These are phyloP conservation scores for Holothuria glaberrima DNA, from an alignment of 35 echinoderm and acorn worm species.

Conservation along the genomic window DNA sequence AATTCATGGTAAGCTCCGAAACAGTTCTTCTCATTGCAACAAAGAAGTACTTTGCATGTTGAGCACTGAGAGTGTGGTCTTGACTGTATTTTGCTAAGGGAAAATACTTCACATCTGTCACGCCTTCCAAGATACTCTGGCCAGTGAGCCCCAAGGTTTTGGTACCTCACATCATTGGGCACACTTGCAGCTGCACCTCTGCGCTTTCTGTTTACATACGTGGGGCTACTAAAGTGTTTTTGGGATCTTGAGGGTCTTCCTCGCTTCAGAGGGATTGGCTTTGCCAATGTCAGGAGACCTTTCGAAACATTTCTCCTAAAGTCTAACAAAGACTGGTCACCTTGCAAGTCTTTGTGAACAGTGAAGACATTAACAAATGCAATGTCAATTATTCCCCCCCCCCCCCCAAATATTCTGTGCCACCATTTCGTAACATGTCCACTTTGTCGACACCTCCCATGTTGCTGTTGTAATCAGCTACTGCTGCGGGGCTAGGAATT, in stretches of 20 bases:
- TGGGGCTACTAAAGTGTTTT: neutral
- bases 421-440: conserved; percentile 51
- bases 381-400: neutral
- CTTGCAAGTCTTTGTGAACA: conserved; percentile 1
- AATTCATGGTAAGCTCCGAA: conserved; percentile 8
- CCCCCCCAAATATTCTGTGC: conserved; percentile 50
- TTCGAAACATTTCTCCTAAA: conserved; percentile 17
- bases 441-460: conserved; percentile 54
- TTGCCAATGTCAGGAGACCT: neutral
- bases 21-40: conserved; percentile 17
- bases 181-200: conserved; percentile 22
- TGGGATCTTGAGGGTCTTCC: conserved; percentile 19
- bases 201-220: neutral
- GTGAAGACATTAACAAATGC: conserved; percentile 11
- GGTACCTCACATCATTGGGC: neutral
- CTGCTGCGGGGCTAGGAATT: neutral
- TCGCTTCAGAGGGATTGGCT: neutral
- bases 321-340: neutral
- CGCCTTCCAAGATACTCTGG: conserved; percentile 12
- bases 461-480: conserved; percentile 24
- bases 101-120: conserved; percentile 16
- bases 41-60: neutral
- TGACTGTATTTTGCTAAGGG: conserved; percentile 26
- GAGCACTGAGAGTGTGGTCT: conserved; percentile 31
- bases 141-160: conserved; percentile 35